Conservation (phyloP, 1,140 invertebrate species). For the Drosophila sulfurigaster region DNA sequence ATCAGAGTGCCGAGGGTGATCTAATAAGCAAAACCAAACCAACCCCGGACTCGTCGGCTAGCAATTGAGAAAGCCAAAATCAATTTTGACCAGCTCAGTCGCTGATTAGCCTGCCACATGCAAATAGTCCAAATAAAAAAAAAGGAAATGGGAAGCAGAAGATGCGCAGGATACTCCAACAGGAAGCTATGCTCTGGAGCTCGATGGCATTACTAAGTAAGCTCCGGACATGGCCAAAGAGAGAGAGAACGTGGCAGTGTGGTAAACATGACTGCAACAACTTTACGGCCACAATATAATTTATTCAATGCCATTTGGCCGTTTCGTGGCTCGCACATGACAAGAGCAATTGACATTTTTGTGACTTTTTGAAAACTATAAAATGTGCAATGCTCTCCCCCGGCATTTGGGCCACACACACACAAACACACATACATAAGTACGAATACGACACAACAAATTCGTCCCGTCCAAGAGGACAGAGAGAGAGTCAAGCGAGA, state of each 20-base stretch:
- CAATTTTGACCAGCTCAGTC: slow-evolving; percentile 47
- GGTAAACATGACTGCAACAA: slow-evolving; percentile 71
- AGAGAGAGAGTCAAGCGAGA: slow-evolving; percentile 29
- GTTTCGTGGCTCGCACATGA: slow-evolving; percentile 50
- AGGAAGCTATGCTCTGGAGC: not conserved
- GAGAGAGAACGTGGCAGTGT: slow-evolving; percentile 46
- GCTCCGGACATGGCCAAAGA: slow-evolving; percentile 35
- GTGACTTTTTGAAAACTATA: slow-evolving; percentile 83
- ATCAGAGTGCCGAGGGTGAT: slow-evolving; percentile 45
- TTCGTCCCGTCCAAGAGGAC: too few relatives aligned
- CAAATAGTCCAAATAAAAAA: slow-evolving; percentile 19
- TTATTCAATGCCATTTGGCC: slow-evolving; percentile 78
- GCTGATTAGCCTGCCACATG: slow-evolving; percentile 47
- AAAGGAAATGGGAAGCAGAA: not conserved
- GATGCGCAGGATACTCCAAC: not conserved
- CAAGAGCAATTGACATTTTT: slow-evolving; percentile 82
- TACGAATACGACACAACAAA: too few relatives aligned
- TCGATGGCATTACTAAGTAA: slow-evolving; percentile 42
- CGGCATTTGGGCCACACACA: slow-evolving; percentile 41
- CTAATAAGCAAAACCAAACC: slow-evolving; percentile 26
- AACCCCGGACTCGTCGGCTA: not conserved
- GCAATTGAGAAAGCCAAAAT: slow-evolving; percentile 32
- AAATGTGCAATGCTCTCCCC: slow-evolving; percentile 68
- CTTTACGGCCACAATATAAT: slow-evolving; percentile 81
- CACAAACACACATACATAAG: too few relatives aligned